These are phyloP conservation scores for Serilophus lunatus DNA, from an alignment of 2,113 vertebrate genomes.

Conservation along the genomic window DNA sequence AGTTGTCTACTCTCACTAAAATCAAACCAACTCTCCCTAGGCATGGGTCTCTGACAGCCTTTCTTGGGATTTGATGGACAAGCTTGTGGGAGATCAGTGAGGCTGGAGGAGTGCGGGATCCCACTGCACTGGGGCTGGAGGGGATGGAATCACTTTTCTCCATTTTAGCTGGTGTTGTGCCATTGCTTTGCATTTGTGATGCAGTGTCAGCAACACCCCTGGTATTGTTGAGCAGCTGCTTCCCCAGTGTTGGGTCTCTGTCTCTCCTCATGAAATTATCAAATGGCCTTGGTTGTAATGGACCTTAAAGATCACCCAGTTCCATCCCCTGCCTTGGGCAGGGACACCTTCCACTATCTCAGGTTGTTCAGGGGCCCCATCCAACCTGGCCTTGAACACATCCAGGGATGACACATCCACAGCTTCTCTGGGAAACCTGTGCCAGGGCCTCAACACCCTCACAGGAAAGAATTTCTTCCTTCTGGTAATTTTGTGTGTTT, in stretches of 20 bases:
- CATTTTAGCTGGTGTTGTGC: accelerated
- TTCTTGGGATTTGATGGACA: not conserved
- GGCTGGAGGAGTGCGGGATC: not conserved
- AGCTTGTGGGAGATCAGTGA: not conserved
- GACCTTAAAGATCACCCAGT: not conserved
- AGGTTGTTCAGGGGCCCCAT: not conserved
- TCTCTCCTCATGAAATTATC: not conserved
- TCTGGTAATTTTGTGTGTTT: too few relatives aligned
- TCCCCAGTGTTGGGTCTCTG: not conserved
- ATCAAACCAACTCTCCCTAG: not conserved
- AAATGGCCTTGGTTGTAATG: not conserved
- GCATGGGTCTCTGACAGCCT: not conserved
- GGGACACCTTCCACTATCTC: not conserved
- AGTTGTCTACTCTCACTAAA: not conserved
- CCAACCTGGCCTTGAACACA: not conserved
- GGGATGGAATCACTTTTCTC: not conserved
- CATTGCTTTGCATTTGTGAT: not conserved
- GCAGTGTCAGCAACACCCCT: not conserved
- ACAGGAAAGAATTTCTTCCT: not conserved
- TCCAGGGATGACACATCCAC: not conserved
- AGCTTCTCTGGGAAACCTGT: not conserved
- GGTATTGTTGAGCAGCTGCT: not conserved
- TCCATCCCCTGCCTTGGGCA: not conserved
- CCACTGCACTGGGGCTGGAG: not conserved
- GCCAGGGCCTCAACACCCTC: not conserved